These are phyloP conservation scores for Leucophenga maculata DNA, from an alignment of 2,888 invertebrate genomes.

Conservation along the genomic window DNA sequence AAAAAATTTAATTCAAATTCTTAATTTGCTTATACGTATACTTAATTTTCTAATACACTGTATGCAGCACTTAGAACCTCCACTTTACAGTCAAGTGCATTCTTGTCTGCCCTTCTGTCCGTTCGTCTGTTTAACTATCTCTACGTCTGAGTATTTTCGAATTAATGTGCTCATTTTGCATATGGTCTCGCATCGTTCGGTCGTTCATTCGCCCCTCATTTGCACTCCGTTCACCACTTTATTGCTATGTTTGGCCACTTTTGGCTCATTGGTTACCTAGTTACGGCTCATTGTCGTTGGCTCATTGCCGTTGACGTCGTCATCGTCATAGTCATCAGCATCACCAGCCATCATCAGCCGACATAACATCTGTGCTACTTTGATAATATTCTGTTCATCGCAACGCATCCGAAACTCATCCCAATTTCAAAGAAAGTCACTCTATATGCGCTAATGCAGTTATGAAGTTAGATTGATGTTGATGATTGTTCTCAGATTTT, in stretches of 20 bases:
- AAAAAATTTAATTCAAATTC: too few relatives aligned
- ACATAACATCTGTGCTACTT: conserved; percentile 6
- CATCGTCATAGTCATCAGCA: background rate
- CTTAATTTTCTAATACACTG: too few relatives aligned
- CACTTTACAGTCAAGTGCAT: background rate
- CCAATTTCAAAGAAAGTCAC: background rate
- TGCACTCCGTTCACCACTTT: background rate
- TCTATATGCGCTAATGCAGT: conserved; percentile 19
- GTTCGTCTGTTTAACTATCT: background rate
- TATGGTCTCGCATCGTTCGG: conserved; percentile 10
- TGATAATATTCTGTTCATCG: background rate
- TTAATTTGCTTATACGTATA: too few relatives aligned
- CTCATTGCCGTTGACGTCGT: background rate
- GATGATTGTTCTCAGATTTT: conserved; percentile 7
- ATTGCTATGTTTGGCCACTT: background rate
- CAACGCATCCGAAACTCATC: background rate
- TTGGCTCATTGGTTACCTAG: conserved; percentile 21
- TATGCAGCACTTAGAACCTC: too few relatives aligned
- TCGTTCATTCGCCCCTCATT: background rate
- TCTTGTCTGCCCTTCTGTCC: background rate
- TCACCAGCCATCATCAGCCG: background rate
- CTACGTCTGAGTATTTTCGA: background rate
- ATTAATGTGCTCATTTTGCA: conserved; percentile 24
- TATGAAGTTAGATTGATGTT: conserved; percentile 25
- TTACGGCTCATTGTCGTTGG: conserved; percentile 27